Conservation (phyloP, 1,140 invertebrate species). For the Forficula auricularia region DNA sequence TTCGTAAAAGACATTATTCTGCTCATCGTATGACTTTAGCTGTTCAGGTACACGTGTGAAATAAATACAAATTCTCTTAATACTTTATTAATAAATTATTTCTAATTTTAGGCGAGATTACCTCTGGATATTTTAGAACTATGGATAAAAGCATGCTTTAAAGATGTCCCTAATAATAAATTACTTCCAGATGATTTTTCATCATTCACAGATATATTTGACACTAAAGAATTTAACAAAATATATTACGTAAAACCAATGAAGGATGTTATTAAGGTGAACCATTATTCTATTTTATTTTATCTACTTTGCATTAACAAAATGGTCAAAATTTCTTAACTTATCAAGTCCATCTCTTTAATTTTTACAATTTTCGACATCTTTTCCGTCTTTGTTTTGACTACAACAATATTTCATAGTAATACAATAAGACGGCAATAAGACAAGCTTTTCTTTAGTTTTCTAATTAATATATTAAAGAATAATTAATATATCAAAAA, state of each 20-base stretch:
- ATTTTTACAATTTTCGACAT: no score
- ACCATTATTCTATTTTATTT: no score
- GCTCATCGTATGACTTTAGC: constrained; percentile 76
- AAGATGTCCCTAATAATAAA: constrained; percentile 41
- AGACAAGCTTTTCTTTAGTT: not conserved
- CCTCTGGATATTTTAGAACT: constrained; percentile 54
- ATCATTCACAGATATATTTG: constrained; percentile 33
- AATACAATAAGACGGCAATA: no score
- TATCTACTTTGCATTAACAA: no score
- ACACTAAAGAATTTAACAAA: constrained; percentile 43
- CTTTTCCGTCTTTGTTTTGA: constrained; percentile 4
- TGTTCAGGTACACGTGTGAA: constrained; percentile 55
- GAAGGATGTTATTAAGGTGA: constrained; percentile 50
- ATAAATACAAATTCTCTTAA: no score
- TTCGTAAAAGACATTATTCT: constrained; percentile 66
- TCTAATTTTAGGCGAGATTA: constrained; percentile 43
- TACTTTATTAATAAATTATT: no score
- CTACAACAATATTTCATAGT: not conserved
- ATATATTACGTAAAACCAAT: constrained; percentile 64
- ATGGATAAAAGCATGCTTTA: constrained; percentile 43
- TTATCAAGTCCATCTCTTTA: no score
- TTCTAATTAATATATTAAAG: no score
- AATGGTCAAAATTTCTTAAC: no score
- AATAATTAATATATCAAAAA: no score
- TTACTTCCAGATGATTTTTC: constrained; percentile 40